A percentile compares a stretch with the other conserved stretches of the same genome.
These are phyloP conservation scores for Heliconius melpomene DNA, from an alignment of 1,140 invertebrate genomes.

Conservation along the genomic window DNA sequence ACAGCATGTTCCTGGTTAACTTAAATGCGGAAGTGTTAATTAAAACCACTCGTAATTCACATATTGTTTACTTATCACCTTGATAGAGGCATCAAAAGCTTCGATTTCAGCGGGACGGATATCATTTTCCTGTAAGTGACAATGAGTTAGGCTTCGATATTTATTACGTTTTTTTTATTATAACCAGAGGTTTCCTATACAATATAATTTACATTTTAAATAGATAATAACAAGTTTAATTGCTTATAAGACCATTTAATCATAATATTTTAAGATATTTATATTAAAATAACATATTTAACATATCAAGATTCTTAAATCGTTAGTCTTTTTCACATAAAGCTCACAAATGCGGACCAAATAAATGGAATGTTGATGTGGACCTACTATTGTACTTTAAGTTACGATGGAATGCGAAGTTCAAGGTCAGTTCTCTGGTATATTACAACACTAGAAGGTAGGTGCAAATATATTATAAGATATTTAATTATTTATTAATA, in stretches of 20 bases:
- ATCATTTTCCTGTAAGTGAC: slow-evolving; percentile 69
- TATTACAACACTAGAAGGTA: background rate
- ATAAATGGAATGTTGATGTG: background rate
- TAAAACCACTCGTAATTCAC: slow-evolving; percentile 48
- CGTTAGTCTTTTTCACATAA: background rate
- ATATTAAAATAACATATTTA: background rate
- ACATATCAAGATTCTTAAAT: background rate
- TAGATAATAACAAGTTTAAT: background rate
- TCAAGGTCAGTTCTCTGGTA: slow-evolving; percentile 18
- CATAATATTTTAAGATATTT: background rate
- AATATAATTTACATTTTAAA: background rate
- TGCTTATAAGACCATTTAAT: background rate
- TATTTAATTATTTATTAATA: background rate
- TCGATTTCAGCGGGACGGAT: slow-evolving; percentile 68
- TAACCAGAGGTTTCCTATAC: background rate
- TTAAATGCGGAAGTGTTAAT: slow-evolving; percentile 37
- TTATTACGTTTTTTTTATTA: background rate
- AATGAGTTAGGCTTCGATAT: slow-evolving; percentile 20
- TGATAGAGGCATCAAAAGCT: slow-evolving; percentile 74
- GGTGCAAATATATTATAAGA: background rate
- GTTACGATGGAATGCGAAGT: slow-evolving; percentile 21
- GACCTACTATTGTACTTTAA: slow-evolving; percentile 15
- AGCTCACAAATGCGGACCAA: background rate
- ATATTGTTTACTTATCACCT: slow-evolving; percentile 67
- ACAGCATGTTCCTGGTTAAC: slow-evolving; percentile 38